These are phyloP conservation scores for Litoditis marina DNA, from an alignment of 2,888 invertebrate genomes.

Conservation along the genomic window DNA sequence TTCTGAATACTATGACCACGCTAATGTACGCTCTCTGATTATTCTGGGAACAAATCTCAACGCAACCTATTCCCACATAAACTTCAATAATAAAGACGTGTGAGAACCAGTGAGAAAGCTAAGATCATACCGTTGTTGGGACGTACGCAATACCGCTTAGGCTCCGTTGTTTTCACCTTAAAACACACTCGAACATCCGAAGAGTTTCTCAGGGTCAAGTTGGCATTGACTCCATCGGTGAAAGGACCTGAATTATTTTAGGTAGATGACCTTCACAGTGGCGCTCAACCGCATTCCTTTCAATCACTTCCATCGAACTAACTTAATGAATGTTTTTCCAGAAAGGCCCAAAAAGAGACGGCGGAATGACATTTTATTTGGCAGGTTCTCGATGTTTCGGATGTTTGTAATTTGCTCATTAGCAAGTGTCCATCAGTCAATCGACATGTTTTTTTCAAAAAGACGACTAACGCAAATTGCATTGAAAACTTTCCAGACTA, in stretches of 20 bases:
- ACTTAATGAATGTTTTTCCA: too few species aligned
- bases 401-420: too few species aligned
- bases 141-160: conserved; percentile 96
- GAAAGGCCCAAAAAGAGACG: too few species aligned
- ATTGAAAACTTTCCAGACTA: not conserved
- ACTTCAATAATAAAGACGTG: too few species aligned
- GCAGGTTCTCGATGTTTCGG: too few species aligned
- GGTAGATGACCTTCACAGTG: not conserved
- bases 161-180: conserved; percentile 99
- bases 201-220: conserved; percentile 85
- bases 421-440: too few species aligned
- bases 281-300: too few species aligned
- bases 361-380: conserved; percentile 1
- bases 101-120: too few species aligned
- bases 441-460: too few species aligned
- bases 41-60: not conserved
- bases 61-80: too few species aligned
- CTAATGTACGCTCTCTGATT: not conserved
- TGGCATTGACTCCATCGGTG: conserved; percentile 78
- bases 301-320: too few species aligned
- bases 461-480: too few species aligned
- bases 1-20: not conserved
- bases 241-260: conserved; percentile 74
- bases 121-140: conserved; percentile 86
- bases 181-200: conserved; percentile 82